phyloP scores from a whole-genome alignment of 2,113 vertebrate species.

The Gnathonemus longibarbis region DNA sequence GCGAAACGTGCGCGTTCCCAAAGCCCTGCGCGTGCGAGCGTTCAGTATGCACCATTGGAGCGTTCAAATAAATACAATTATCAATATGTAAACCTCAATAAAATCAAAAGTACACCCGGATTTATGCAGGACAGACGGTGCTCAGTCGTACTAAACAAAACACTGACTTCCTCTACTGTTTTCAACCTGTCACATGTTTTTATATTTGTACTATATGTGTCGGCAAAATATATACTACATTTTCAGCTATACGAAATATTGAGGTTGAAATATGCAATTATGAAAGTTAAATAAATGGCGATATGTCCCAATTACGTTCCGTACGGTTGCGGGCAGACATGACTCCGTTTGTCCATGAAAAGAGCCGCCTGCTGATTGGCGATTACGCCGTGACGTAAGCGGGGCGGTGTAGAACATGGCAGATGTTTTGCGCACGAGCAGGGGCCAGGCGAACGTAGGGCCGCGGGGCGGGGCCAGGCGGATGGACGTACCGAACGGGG shows the following conservation, averaged over 20 bases:
- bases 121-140: neutral
- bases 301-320: neutral
- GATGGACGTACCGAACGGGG: constrained; percentile 32
- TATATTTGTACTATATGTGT: neutral
- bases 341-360: neutral
- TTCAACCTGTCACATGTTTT: neutral
- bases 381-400: neutral
- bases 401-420: neutral
- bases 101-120: neutral
- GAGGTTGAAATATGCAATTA: neutral
- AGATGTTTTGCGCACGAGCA: neutral
- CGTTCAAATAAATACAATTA: neutral
- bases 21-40: constrained; percentile 1
- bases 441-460: neutral
- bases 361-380: neutral
- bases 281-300: neutral
- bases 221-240: neutral
- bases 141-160: neutral
- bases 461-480: neutral
- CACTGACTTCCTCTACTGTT: neutral
- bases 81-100: neutral
- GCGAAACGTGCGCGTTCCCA: constrained; percentile 24
- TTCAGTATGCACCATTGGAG: neutral
- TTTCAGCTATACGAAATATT: neutral
- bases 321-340: neutral